Evolutionary conservation across 2,888 invertebrate genomes (phyloP), one percentile per base, ranked within the genome.

Genomic region (Coremacera marginata): DNA sequence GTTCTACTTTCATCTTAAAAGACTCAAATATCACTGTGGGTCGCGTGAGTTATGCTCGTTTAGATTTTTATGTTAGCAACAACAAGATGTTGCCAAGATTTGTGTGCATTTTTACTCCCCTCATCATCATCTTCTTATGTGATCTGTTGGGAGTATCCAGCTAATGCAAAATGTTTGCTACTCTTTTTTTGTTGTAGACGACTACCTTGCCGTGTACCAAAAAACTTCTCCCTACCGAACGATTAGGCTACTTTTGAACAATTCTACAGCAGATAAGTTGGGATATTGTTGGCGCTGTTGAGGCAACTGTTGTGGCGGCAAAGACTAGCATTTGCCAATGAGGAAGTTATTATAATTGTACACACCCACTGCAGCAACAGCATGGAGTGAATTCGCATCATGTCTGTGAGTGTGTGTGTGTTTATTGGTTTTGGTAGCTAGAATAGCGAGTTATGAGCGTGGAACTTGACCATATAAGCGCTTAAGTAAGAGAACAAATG

Each of bases 341-440:
- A 76, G 76, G 76, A 76, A 76, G 76, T 57, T 34, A 76, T 76
- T 76, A 71, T n/a, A 71, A 71, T 57, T 65, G 65, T 31, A 55
- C 76, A 71, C 76, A 76, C 76, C 76, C 76, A 76, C 62, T 22
- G 60, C 67, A 63, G 25, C n/a, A 63, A 16, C n/a, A 14, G 37
- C 57, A 71, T 19, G 57, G 34, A 60, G 37, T 11, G 44, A 11
- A 44, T 44, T 60, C 57, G 22, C 25, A 19, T 22, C 14, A 60
- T 60, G 57, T 7, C 7, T n/a, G 19, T 65, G 3, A 4, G 34
- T 63, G n/a, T 63, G 4, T 63, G n/a, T 37, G 19, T 51, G 25
- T 51, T 2, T 68, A 8, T 68, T 51, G 5, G 16, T 11, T 25
- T 31, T 44, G 68, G 3, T 11, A 25, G 51, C 51, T 9, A 14